Evolutionary conservation across 2,888 invertebrate species (phyloP).

Genomic region (Pseudococcus longispinus): DNA sequence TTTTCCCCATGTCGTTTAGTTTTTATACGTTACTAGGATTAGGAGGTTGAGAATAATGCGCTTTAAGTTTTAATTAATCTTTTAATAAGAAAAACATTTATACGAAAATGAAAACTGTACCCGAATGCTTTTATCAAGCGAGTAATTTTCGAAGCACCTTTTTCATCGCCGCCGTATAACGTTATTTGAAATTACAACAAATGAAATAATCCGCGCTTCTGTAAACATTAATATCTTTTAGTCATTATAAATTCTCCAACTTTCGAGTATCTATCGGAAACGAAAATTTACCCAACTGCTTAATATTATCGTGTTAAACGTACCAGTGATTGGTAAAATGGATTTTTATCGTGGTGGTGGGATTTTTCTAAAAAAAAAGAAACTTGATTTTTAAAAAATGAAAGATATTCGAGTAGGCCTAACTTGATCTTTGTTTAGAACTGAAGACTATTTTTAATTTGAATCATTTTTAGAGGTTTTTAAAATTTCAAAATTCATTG

Average conservation of each 20-base stretch:
- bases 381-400: not conserved
- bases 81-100: slow-evolving; percentile 47
- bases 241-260: slow-evolving; percentile 51
- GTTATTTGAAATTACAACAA: slow-evolving; percentile 47
- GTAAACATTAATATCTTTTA: slow-evolving; percentile 54
- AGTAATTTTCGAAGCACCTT: slow-evolving; percentile 14
- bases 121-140: slow-evolving; percentile 36
- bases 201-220: slow-evolving; percentile 53
- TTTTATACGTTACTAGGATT: slow-evolving; percentile 20
- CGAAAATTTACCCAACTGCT: slow-evolving; percentile 29
- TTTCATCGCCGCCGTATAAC: not conserved
- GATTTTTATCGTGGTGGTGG: not conserved
- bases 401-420: no score
- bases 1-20: not conserved
- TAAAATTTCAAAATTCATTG: no score
- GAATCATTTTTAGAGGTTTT: no score
- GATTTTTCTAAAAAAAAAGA: not conserved
- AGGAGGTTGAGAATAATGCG: slow-evolving; percentile 7
- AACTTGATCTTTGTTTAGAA: no score
- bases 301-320: slow-evolving; percentile 25
- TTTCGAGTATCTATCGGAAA: slow-evolving; percentile 47
- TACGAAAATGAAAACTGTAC: slow-evolving; percentile 11
- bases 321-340: not conserved
- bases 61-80: slow-evolving; percentile 46
- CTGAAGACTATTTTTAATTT: no score